These are phyloP conservation scores for Pocillopora damicornis DNA, from an alignment of 64 coral and sea anemone genomes.

Conservation along the genomic window DNA sequence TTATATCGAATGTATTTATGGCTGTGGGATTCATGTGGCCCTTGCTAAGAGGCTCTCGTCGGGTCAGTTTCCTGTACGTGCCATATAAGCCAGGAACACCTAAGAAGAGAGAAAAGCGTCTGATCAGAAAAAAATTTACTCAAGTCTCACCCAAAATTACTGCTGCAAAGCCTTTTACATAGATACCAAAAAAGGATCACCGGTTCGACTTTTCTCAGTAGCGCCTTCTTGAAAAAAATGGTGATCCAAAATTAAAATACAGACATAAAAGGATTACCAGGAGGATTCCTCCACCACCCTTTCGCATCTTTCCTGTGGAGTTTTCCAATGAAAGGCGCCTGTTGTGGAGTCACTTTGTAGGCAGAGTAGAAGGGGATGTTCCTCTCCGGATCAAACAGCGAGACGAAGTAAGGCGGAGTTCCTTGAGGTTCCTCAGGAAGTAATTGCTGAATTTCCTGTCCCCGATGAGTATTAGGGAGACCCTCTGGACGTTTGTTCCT, in stretches of 20 bases:
- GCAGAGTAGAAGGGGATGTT: conserved; percentile 44
- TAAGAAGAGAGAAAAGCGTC: background rate
- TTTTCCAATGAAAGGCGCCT: conserved; percentile 14
- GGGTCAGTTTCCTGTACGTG: background rate
- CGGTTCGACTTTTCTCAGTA: background rate
- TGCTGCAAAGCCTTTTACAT: too few species aligned
- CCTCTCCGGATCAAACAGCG: conserved; percentile 21
- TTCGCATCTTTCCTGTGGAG: background rate
- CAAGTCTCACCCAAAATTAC: too few species aligned
- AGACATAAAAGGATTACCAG: background rate
- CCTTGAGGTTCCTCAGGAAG: background rate
- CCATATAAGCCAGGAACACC: background rate
- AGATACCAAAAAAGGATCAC: too few species aligned
- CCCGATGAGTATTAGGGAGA: background rate
- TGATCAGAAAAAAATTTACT: background rate
- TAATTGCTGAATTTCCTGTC: conserved; percentile 28
- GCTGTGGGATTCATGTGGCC: conserved; percentile 35
- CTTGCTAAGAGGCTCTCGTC: background rate
- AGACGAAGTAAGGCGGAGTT: conserved; percentile 28
- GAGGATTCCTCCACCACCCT: conserved; percentile 2
- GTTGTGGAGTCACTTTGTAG: conserved; percentile 28
- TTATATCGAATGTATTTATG: conserved; percentile 25
- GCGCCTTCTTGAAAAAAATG: background rate
- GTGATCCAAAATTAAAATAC: background rate
- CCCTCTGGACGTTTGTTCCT: background rate